These are phyloP conservation scores for Parnassius mnemosyne DNA, from an alignment of 2,888 invertebrate genomes.

Conservation along the genomic window DNA sequence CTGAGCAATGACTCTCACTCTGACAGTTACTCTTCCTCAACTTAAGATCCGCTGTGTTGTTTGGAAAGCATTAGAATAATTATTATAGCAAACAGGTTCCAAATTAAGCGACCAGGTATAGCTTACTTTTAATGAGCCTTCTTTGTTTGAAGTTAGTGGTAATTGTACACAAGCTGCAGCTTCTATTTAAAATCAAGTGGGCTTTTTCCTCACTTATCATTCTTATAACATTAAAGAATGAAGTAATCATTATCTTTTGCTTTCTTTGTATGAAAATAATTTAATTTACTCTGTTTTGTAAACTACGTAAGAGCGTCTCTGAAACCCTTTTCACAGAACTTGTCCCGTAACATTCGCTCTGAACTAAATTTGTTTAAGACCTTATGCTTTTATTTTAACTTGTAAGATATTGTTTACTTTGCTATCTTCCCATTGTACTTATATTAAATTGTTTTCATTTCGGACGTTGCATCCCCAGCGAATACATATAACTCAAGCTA, in stretches of 20 bases:
- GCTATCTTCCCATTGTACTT: slow-evolving; percentile 62
- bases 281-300: slow-evolving; percentile 64
- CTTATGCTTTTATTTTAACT: slow-evolving; percentile 66
- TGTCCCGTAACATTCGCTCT: slow-evolving; percentile 70
- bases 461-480: slow-evolving; percentile 34
- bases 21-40: too few species aligned
- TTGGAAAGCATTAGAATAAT: too few species aligned
- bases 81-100: too few species aligned
- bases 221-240: too few species aligned
- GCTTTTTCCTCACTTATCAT: too few species aligned
- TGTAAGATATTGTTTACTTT: slow-evolving; percentile 72
- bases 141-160: too few species aligned
- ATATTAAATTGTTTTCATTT: slow-evolving; percentile 65
- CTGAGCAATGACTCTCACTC: too few species aligned
- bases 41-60: too few species aligned
- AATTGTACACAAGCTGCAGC: too few species aligned
- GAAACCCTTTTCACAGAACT: slow-evolving; percentile 72
- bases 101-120: too few species aligned
- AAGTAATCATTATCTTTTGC: slow-evolving; percentile 43
- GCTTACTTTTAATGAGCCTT: too few species aligned
- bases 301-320: slow-evolving; percentile 47
- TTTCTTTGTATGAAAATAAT: slow-evolving; percentile 62
- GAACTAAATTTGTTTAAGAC: slow-evolving; percentile 72
- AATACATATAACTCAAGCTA: slow-evolving; percentile 23
- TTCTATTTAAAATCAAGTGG: too few species aligned